phyloP scores from a whole-genome alignment of 1,140 invertebrate genomes.

The Heliconius himera region DNA sequence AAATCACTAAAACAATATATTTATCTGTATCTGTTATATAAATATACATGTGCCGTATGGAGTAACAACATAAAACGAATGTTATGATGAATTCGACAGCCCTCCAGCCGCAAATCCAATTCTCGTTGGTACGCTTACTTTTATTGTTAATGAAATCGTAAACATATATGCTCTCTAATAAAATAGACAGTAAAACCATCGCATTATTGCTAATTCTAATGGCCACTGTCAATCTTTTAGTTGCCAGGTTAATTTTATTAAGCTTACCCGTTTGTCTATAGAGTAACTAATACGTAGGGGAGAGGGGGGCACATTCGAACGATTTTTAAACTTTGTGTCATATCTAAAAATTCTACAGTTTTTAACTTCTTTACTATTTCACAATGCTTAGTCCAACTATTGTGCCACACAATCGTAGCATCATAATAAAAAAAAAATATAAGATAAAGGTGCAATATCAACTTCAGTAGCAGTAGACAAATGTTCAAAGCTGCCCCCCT shows the following conservation, averaged over 20 bases:
- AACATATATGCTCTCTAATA: conserved; percentile 39
- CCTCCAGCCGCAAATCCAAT: conserved; percentile 32
- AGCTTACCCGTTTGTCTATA: background rate
- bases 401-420: no score
- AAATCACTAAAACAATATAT: background rate
- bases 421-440: no score
- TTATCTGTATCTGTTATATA: background rate
- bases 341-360: no score
- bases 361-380: no score
- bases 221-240: conserved; percentile 21
- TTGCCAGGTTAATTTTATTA: conserved; percentile 30
- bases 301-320: no score
- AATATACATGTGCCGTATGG: background rate
- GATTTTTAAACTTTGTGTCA: no score
- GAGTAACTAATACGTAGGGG: background rate
- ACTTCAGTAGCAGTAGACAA: no score
- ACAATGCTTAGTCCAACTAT: no score
- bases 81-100: conserved; percentile 36
- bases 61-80: conserved; percentile 25
- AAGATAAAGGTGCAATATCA: no score
- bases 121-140: conserved; percentile 35
- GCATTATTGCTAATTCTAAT: conserved; percentile 29
- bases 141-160: conserved; percentile 40
- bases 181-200: conserved; percentile 37
- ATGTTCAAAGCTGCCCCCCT: no score